Base-by-base conservation (phyloP, 2,888 invertebrate species). In the Drosophila diplacantha region DNA sequence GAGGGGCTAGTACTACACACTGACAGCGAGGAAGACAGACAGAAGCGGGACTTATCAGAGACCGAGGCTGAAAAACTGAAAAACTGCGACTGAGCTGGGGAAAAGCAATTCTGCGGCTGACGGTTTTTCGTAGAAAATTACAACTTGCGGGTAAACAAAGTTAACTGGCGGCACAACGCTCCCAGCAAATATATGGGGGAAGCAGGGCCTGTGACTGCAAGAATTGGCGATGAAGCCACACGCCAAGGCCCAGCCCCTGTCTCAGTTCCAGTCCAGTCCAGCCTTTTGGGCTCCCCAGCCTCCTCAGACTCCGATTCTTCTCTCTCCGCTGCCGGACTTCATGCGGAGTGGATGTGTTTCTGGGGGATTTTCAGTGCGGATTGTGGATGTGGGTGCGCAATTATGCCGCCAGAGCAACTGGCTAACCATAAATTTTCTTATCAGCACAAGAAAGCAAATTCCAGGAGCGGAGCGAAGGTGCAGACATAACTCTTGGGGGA, bases 141-240 rank as follows among this genome's bases (percentile, higher is more conserved):
- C 83, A 80, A 83, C 80, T 80, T 80, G 83, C 80, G 80, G 80
- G 80, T 75, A 81, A 78, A 83, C 83, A 80, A 78, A 79, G 75
- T 81, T 81, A 70, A 69, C 66, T 66, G 52, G 26, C 51, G 66
- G 67, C 79, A 70, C 56, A 64, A 39, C 37, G 60, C 55, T 32
- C 26, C 22, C 20, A 24, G 41, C 20, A 41, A 35, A 22, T 29
- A 22, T 29, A 44, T 26, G 46, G 51, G 52, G 26, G 46, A 53
- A 24, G 34, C 52, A 50, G 55, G 55, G 41, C 43, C 26, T 29
- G 1, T 16, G 26, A 24, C 55, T 29, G 22, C 16, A 60, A 50
- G 39, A 60, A 50, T 61, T 60, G 60, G 47, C 51, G 69, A 43
- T 50, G 51, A 57, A 69, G 66, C 68, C 65, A 66, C 65, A 66